These are phyloP conservation scores for Chiroxiphia lanceolata DNA, from an alignment of 2,797 vertebrate genomes.

Conservation along the genomic window DNA sequence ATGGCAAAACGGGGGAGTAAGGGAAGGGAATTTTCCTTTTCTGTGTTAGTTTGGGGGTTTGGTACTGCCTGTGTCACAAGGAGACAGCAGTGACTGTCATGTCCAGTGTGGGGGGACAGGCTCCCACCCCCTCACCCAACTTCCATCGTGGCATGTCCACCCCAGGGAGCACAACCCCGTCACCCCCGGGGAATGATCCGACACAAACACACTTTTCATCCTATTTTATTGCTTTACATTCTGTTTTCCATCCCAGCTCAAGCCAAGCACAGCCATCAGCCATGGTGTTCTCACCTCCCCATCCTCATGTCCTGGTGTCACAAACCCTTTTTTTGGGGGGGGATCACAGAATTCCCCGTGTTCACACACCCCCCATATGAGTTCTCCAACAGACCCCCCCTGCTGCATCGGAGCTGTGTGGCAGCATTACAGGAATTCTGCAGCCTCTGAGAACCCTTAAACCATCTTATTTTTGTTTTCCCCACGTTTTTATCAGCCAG, in stretches of 20 bases:
- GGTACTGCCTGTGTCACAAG: background rate
- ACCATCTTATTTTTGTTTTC: background rate
- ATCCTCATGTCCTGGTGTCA: fast-evolving
- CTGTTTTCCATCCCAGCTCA: background rate
- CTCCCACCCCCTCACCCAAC: background rate
- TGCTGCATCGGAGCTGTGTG: background rate
- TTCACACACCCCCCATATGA: fast-evolving
- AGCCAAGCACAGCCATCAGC: background rate
- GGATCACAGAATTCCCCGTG: background rate
- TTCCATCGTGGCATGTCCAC: background rate
- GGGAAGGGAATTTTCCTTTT: background rate
- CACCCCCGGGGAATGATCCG: fast-evolving
- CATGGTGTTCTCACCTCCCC: background rate
- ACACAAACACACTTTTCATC: background rate
- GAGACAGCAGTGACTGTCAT: background rate
- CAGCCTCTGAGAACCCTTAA: background rate
- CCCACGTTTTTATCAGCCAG: fast-evolving
- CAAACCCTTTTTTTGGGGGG: fast-evolving
- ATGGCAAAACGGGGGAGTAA: fast-evolving
- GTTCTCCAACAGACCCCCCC: background rate
- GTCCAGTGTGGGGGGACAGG: fast-evolving
- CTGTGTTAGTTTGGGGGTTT: background rate
- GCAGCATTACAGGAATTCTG: background rate
- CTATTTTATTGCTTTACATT: background rate
- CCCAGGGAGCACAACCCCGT: background rate